A percentile compares a stretch with the other conserved stretches of the same genome.
Evolutionary conservation across 2,888 invertebrate species (phyloP).

Genomic region (Folsomia manolachei): DNA sequence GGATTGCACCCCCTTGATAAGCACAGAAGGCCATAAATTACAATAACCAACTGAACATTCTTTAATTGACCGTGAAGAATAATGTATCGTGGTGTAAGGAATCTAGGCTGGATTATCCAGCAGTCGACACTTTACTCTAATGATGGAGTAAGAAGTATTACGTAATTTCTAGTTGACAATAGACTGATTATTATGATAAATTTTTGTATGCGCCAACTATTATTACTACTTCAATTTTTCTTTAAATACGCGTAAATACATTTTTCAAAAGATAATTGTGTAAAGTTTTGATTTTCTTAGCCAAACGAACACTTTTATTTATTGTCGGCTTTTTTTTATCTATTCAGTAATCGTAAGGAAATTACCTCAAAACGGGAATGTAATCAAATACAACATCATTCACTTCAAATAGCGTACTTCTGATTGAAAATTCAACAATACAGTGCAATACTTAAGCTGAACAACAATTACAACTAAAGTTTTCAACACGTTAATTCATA

Average conservation of each 20-base stretch:
- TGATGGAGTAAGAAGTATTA: no score
- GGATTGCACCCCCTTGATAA: slow-evolving; percentile 51
- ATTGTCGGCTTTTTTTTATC: background rate
- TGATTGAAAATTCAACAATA: no score
- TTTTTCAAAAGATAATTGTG: background rate
- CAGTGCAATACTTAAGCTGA: no score
- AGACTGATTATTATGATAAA: slow-evolving; percentile 11
- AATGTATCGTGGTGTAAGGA: no score
- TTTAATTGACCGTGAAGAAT: background rate
- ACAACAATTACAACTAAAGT: no score
- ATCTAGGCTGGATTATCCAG: no score
- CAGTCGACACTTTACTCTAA: no score
- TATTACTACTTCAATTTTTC: background rate
- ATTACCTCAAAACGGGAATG: no score
- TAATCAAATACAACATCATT: no score
- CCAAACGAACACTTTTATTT: background rate
- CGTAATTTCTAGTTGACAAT: slow-evolving; percentile 14
- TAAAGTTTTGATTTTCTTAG: background rate
- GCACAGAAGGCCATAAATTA: slow-evolving; percentile 42
- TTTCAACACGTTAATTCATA: no score
- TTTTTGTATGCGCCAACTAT: background rate
- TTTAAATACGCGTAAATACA: background rate
- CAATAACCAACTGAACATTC: background rate
- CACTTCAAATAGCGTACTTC: no score
- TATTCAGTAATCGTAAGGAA: no score